Conservation (phyloP, 2,113 vertebrate genomes). For the Scolopax mira region DNA sequence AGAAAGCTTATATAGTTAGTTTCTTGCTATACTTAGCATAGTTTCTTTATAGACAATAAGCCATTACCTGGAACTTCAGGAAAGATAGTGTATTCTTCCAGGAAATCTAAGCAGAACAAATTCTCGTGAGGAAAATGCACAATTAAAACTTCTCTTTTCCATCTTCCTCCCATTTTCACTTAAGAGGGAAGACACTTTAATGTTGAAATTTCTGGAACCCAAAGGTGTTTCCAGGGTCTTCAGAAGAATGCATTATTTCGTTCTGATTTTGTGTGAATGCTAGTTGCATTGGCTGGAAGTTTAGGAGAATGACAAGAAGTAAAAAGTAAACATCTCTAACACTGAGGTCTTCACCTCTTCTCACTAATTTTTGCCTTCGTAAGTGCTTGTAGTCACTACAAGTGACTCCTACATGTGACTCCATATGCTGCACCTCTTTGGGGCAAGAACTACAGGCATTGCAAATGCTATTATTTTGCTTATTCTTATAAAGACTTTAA, state of each 20-base stretch:
- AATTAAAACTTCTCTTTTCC: background rate
- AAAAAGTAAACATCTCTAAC: background rate
- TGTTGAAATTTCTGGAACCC: background rate
- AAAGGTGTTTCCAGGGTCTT: background rate
- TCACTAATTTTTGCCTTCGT: background rate
- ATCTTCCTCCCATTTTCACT: background rate
- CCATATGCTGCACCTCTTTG: background rate
- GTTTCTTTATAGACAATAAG: background rate
- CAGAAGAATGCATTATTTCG: background rate
- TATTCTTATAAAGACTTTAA: background rate
- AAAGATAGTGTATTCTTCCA: background rate
- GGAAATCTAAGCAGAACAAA: background rate
- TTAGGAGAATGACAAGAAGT: background rate
- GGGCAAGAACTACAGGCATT: constrained; percentile 49
- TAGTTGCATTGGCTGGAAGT: background rate
- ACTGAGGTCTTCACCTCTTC: background rate
- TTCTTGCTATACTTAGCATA: too few relatives aligned
- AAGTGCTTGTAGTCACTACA: background rate
- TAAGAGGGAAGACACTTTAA: background rate
- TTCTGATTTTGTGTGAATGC: background rate
- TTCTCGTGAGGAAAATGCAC: background rate
- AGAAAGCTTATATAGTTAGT: background rate
- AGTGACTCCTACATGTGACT: too few relatives aligned
- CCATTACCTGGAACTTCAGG: background rate
- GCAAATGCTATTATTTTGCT: background rate